Evolutionary conservation across 1,140 invertebrate genomes (phyloP).

Genomic region (Drosophila trapezifrons): DNA sequence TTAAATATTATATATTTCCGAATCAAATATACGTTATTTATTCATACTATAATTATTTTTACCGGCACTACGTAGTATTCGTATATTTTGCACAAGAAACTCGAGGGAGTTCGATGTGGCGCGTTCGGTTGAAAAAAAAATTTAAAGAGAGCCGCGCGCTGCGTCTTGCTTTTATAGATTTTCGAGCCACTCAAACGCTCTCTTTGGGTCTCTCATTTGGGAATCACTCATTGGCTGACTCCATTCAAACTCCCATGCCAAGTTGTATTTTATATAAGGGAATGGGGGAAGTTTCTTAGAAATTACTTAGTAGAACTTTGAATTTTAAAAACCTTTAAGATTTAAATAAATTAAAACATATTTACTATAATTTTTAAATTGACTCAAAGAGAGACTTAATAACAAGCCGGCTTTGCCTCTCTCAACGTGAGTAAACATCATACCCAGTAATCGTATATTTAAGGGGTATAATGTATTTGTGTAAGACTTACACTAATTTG

Average conservation of each 20-base stretch:
- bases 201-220: neutral
- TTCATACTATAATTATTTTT: neutral
- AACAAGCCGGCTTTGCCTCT: constrained; percentile 1
- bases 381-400: constrained; percentile 4
- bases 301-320: neutral
- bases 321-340: neutral
- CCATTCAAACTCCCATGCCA: neutral
- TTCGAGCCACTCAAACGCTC: neutral
- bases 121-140: constrained; percentile 6
- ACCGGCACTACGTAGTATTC: constrained; percentile 11
- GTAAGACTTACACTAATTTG: too few species aligned
- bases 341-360: neutral
- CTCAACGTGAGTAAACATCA: neutral
- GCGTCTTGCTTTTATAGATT: constrained; percentile 11
- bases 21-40: constrained; percentile 1
- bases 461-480: neutral
- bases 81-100: constrained; percentile 21
- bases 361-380: neutral
- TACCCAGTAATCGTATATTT: neutral
- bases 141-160: neutral
- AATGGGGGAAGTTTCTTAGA: neutral
- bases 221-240: neutral
- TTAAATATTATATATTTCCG: constrained; percentile 35
- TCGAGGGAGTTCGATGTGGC: neutral
- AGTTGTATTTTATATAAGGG: neutral